Evolutionary conservation across 2,888 invertebrate genomes (phyloP).

Genomic region (Melanostoma mellinum): DNA sequence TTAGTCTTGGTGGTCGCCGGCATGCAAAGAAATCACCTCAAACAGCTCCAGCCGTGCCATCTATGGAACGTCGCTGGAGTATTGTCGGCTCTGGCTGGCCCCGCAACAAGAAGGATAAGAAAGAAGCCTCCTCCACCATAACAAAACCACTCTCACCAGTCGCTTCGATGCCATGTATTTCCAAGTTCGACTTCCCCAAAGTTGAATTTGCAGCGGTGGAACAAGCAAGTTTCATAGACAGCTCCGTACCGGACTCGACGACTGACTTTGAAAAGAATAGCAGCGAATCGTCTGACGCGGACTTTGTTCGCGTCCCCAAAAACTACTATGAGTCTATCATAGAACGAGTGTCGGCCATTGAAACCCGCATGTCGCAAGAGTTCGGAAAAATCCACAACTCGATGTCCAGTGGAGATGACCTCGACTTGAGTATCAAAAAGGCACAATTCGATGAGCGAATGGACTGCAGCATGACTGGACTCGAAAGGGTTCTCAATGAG

Average conservation of each 20-base stretch:
- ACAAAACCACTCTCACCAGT: slow-evolving; percentile 82
- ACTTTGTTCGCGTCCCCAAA: slow-evolving; percentile 88
- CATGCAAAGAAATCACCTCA: slow-evolving; percentile 73
- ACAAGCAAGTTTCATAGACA: slow-evolving; percentile 40
- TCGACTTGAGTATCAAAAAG: slow-evolving; percentile 67
- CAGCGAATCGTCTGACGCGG: slow-evolving; percentile 82
- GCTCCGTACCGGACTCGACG: slow-evolving; percentile 56
- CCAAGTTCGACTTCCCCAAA: slow-evolving; percentile 58
- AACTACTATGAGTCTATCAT: slow-evolving; percentile 91
- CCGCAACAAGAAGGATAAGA: slow-evolving; percentile 63
- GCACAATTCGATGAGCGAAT: slow-evolving; percentile 65
- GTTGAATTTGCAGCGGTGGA: slow-evolving; percentile 33
- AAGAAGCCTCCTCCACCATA: slow-evolving; percentile 59
- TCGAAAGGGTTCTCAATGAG: slow-evolving; percentile 87
- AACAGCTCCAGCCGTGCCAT: slow-evolving; percentile 75
- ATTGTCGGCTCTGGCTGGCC: slow-evolving; percentile 80
- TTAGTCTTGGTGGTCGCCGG: slow-evolving; percentile 74
- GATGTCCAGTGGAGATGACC: slow-evolving; percentile 45
- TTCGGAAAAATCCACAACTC: slow-evolving; percentile 81
- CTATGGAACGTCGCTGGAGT: slow-evolving; percentile 84
- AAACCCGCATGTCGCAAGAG: slow-evolving; percentile 87
- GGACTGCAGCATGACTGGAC: slow-evolving; percentile 79
- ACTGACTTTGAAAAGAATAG: slow-evolving; percentile 58
- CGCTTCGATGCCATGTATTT: slow-evolving; percentile 81
- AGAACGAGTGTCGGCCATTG: slow-evolving; percentile 88